Evolutionary conservation across 1,140 invertebrate species (phyloP), one percentile per base, ranked within the genome.

Genomic region (Drosophila neocordata): DNA sequence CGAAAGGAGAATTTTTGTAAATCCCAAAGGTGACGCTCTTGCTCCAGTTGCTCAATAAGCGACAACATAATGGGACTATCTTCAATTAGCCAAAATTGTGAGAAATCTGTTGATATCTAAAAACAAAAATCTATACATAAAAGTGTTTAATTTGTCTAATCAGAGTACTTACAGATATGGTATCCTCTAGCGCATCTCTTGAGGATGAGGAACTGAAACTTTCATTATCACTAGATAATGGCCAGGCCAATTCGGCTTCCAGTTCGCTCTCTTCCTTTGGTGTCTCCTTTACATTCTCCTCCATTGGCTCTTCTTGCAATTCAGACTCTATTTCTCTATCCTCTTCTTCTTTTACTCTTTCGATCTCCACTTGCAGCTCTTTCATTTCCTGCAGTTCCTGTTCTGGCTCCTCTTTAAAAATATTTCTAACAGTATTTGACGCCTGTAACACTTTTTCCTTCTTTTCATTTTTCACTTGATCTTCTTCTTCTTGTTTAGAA

Each of bases 61-160:
- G 56, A 37, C 18, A 72, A n/a, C 75, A 78, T 77, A 9, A 78
- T 63, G 7, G 75, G 75, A 53, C 77, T 63, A 55, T 63, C 31
- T 9, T 51, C 55, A 56, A 56, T 35, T 20, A 78, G 22, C 75
- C 69, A 78, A 20, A 78, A 61, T 6, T 27, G 15, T 0, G 65
- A 56, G 11, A 52, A 56, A n/a, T 71, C 48, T 4, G n/a, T 34
- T 1, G 38, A 6, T 15, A 37, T 13, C 41, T 74, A 4, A 4
- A 27, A 24, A 1, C 1, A 8, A 12, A 8, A 27, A 8, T n/a
- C 2, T 7, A 34, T 38, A 8, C 15, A 48, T 12, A 9, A 15
- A 15, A 37, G 7, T 12, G n/a, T 31, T 13, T 1, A 24, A 1
- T 20, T 41, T 18, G 13, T 13, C 37, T 13, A 22, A 35, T 37